Conservation (phyloP, 2,888 invertebrate species). For the Rutpela maculata region DNA sequence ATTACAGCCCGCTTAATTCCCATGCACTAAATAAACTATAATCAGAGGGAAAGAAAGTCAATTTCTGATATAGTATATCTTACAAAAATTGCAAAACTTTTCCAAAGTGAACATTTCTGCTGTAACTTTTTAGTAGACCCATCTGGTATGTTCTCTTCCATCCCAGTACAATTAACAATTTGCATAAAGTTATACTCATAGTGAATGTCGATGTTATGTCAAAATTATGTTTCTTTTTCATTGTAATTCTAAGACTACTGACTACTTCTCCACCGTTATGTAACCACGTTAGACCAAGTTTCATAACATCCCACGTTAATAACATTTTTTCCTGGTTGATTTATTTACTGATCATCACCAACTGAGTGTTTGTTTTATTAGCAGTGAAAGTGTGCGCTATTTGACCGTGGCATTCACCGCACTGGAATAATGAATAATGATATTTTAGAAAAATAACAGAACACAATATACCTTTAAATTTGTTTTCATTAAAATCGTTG, state of each 20-base stretch:
- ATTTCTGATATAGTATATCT: too few relatives aligned
- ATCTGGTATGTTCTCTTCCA: not conserved
- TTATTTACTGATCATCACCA: slow-evolving; percentile 19
- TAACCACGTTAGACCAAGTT: slow-evolving; percentile 5
- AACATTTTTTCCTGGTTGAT: slow-evolving; percentile 22
- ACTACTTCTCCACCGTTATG: not conserved
- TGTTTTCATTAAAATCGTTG: not conserved
- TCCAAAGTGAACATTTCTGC: too few relatives aligned
- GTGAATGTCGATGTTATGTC: not conserved
- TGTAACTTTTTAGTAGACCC: too few relatives aligned
- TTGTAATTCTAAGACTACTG: not conserved
- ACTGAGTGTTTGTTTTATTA: slow-evolving; percentile 7
- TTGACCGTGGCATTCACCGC: slow-evolving; percentile 27
- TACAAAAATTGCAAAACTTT: too few relatives aligned
- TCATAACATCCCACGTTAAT: slow-evolving; percentile 7
- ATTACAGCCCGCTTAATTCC: too few relatives aligned
- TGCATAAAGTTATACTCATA: not conserved
- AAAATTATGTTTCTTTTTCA: not conserved
- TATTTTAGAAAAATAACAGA: not conserved
- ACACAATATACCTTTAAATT: not conserved
- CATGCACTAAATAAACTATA: too few relatives aligned
- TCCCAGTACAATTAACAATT: not conserved
- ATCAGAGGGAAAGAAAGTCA: too few relatives aligned
- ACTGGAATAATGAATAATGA: slow-evolving; percentile 22
- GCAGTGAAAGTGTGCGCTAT: slow-evolving; percentile 19